phyloP scores from a whole-genome alignment of 1,140 invertebrate species.

The Zelostemma sp. region DNA sequence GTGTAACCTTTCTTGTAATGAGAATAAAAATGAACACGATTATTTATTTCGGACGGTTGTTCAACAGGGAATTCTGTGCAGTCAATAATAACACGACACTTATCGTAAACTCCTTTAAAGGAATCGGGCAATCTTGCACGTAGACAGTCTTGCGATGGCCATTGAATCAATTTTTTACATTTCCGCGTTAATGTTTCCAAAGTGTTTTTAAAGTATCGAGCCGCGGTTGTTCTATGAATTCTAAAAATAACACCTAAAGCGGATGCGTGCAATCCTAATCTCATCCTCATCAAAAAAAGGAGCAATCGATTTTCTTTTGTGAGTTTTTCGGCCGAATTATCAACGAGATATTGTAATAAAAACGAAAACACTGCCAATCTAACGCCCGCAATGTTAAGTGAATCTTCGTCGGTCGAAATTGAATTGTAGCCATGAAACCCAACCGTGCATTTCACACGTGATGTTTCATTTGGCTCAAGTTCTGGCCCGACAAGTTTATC shows the following conservation, averaged over 20 bases:
- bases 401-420: conserved; percentile 14
- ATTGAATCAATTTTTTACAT: conserved; percentile 15
- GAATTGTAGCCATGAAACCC: conserved; percentile 24
- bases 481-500: no score
- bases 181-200: conserved; percentile 1
- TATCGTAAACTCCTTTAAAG: conserved; percentile 5
- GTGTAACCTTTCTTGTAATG: conserved; percentile 26
- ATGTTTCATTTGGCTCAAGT: no score
- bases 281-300: conserved; percentile 43
- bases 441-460: background rate
- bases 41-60: background rate
- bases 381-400: conserved; percentile 16
- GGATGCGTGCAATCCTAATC: conserved; percentile 53
- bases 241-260: conserved; percentile 47
- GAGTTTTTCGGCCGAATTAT: background rate
- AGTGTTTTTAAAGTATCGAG: conserved; percentile 14
- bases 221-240: conserved; percentile 25
- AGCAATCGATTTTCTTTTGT: conserved; percentile 28
- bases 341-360: conserved; percentile 9
- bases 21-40: conserved; percentile 16
- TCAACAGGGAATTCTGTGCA: conserved; percentile 22
- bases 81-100: conserved; percentile 23
- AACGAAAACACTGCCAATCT: conserved; percentile 15
- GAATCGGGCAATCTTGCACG: conserved; percentile 10
- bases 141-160: conserved; percentile 10